A percentile compares a stretch with the other conserved stretches of the same genome.
Conservation (phyloP, 2,797 vertebrate species). For the Leucoraja ocellata region DNA sequence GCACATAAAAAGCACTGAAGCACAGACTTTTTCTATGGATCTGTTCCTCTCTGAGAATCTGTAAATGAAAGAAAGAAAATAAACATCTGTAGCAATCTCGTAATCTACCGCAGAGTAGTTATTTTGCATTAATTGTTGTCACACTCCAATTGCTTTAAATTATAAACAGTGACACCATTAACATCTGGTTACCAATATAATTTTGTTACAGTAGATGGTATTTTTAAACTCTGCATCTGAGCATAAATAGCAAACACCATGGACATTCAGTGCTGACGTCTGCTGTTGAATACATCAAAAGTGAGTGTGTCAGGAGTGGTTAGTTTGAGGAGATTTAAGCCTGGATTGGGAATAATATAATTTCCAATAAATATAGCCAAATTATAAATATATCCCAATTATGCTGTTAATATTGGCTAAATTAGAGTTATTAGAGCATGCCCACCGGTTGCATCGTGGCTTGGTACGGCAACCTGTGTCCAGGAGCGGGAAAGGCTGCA, state of each 20-base stretch:
- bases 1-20: not conserved
- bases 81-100: not conserved
- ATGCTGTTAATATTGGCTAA: no score
- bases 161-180: not conserved
- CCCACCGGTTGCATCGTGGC: no score
- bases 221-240: not conserved
- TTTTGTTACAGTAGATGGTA: not conserved
- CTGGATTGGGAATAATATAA: not conserved
- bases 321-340: not conserved
- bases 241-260: not conserved
- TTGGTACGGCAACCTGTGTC: no score
- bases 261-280: not conserved
- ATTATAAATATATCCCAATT: not conserved
- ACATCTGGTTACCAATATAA: not conserved
- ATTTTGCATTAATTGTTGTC: not conserved
- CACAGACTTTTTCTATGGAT: not conserved
- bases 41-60: not conserved
- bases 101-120: not conserved
- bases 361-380: not conserved
- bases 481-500: no score
- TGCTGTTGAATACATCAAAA: not conserved
- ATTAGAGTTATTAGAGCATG: no score
- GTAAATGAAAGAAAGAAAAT: not conserved
- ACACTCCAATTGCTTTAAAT: conserved; percentile 1
- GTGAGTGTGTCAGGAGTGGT: not conserved